Evolutionary conservation across 2,113 vertebrate genomes (phyloP).

Genomic region (Odobenus rosmarus): DNA sequence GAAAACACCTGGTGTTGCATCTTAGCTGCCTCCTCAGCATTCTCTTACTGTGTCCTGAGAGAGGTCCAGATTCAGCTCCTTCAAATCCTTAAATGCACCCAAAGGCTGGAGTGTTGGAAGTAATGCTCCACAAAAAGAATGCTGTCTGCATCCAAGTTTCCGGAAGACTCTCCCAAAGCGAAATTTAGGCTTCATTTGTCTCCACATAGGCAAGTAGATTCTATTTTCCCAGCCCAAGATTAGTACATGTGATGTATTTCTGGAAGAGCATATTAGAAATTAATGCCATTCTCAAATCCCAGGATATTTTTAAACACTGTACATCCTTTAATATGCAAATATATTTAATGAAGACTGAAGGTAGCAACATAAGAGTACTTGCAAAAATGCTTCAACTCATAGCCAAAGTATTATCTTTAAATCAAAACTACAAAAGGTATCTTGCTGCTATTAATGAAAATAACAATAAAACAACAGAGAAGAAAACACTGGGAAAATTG

Average conservation of each 20-base stretch:
- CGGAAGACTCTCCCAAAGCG: neutral
- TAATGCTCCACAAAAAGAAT: neutral
- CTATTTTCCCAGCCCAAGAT: neutral
- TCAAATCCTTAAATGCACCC: neutral
- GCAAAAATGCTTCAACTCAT: neutral
- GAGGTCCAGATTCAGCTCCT: neutral
- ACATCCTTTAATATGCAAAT: neutral
- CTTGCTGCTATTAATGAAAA: constrained; percentile 28
- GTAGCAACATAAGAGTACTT: neutral
- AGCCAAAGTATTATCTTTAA: constrained; percentile 10
- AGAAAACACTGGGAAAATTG: neutral
- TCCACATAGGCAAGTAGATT: neutral
- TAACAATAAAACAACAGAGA: neutral
- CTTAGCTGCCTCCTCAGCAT: neutral
- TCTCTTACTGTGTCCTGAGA: neutral
- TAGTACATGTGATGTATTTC: neutral
- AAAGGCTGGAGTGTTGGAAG: neutral
- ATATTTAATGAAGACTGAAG: neutral
- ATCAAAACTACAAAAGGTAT: neutral
- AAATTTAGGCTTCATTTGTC: neutral
- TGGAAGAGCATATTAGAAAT: neutral
- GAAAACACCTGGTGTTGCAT: neutral
- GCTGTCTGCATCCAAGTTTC: neutral
- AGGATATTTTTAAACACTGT: neutral
- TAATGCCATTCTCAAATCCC: neutral